Conservation (phyloP, 2,113 vertebrate species). For the Apus apus region DNA sequence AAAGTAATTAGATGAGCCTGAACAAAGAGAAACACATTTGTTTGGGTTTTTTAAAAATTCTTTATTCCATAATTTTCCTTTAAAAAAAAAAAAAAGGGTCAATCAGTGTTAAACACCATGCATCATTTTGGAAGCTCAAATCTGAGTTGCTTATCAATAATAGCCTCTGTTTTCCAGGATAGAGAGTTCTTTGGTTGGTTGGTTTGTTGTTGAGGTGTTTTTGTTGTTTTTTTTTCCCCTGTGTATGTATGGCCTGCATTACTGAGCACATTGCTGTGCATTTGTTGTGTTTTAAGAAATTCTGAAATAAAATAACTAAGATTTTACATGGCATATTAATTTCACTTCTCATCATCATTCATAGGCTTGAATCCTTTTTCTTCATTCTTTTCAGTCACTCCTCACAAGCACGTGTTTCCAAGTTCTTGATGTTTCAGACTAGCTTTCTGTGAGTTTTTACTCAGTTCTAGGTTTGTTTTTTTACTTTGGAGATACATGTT, state of each 20-base stretch:
- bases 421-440: not conserved
- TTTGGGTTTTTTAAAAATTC: not conserved
- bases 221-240: not conserved
- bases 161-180: not conserved
- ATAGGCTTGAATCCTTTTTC: not conserved
- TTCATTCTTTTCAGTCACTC: not conserved
- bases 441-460: not conserved
- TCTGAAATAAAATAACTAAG: not conserved
- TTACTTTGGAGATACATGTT: not conserved
- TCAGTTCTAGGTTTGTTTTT: not conserved
- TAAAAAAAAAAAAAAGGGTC: rapidly evolving
- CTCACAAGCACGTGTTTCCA: not conserved
- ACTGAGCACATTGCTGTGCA: not conserved
- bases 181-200: no score
- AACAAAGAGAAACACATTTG: not conserved
- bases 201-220: not conserved
- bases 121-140: rapidly evolving
- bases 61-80: not conserved
- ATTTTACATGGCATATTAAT: not conserved
- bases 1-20: not conserved
- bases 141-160: not conserved
- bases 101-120: not conserved
- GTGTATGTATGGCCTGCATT: not conserved
- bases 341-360: not conserved
- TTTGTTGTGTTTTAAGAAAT: not conserved